A percentile compares a stretch with the other conserved stretches of the same genome.
phyloP scores from a whole-genome alignment of 1,140 invertebrate genomes.

The Pseudomyrmex dendroicus region DNA sequence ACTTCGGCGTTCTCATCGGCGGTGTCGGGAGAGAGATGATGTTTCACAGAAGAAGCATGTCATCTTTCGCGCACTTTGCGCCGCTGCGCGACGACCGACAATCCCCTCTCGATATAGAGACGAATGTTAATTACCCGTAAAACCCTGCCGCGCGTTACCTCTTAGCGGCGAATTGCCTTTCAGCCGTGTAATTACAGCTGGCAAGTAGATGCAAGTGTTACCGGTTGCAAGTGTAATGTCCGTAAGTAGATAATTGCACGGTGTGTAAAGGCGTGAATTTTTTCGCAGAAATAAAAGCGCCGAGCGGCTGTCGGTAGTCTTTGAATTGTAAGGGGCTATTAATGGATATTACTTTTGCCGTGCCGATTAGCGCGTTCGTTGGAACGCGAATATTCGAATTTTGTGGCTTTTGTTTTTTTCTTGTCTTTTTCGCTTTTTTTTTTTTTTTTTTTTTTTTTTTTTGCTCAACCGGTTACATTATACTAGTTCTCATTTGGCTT shows the following conservation, averaged over 20 bases:
- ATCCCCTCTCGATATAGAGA: conserved; percentile 61
- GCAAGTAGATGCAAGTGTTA: conserved; percentile 66
- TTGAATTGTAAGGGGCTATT: conserved; percentile 58
- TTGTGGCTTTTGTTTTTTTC: not conserved
- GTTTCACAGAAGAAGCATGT: conserved; percentile 4
- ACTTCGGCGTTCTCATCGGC: conserved; percentile 38
- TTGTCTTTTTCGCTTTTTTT: not conserved
- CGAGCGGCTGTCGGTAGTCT: conserved; percentile 63
- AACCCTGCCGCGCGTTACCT: conserved; percentile 57
- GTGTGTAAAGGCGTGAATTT: conserved; percentile 57
- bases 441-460: not conserved
- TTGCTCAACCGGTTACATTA: conserved; percentile 37
- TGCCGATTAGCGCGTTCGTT: conserved; percentile 43
- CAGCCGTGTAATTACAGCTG: conserved; percentile 65
- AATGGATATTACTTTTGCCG: conserved; percentile 54
- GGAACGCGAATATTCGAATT: conserved; percentile 19
- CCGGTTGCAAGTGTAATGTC: conserved; percentile 53
- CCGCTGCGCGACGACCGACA: conserved; percentile 22
- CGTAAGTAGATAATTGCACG: conserved; percentile 61
- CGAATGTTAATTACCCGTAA: conserved; percentile 72
- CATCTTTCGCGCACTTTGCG: conserved; percentile 10
- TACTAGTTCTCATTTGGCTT: conserved; percentile 36
- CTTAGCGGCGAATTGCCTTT: conserved; percentile 51
- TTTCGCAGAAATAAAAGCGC: conserved; percentile 62
- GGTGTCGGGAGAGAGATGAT: not conserved